These are phyloP conservation scores for Eupithecia subfuscata DNA, from an alignment of 2,888 invertebrate species.

Conservation along the genomic window DNA sequence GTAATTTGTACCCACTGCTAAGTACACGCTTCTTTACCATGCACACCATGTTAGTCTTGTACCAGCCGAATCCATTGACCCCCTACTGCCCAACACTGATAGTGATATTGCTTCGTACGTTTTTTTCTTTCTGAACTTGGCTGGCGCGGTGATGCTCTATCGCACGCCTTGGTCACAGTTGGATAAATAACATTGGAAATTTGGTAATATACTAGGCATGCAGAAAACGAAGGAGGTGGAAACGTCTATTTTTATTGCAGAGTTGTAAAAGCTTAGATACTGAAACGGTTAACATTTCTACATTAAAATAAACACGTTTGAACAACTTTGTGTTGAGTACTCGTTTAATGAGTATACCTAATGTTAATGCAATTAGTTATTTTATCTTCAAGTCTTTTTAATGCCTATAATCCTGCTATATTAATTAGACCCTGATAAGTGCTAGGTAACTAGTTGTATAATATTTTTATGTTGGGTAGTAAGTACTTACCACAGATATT, in stretches of 20 bases:
- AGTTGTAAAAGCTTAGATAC: slow-evolving; percentile 28
- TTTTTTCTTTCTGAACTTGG: neutral
- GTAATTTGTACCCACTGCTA: neutral
- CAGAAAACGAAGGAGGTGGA: neutral
- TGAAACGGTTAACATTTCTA: slow-evolving; percentile 14
- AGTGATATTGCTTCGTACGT: neutral
- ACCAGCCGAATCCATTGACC: neutral
- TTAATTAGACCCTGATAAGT: neutral
- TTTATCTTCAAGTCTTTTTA: neutral
- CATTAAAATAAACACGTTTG: slow-evolving; percentile 25
- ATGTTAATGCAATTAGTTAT: slow-evolving; percentile 5
- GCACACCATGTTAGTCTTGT: no score
- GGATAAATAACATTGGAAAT: neutral
- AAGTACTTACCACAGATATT: neutral
- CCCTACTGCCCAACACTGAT: no score
- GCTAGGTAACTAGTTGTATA: neutral
- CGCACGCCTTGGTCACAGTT: neutral
- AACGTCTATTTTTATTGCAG: slow-evolving; percentile 19
- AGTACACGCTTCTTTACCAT: no score
- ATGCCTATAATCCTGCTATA: neutral
- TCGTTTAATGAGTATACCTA: slow-evolving; percentile 14
- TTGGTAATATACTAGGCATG: neutral
- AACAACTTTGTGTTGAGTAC: slow-evolving; percentile 21
- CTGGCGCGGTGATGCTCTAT: neutral
- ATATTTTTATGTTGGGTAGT: neutral